phyloP scores from a whole-genome alignment of 2,888 invertebrate genomes.

The Drosophila pseudotakahashii region DNA sequence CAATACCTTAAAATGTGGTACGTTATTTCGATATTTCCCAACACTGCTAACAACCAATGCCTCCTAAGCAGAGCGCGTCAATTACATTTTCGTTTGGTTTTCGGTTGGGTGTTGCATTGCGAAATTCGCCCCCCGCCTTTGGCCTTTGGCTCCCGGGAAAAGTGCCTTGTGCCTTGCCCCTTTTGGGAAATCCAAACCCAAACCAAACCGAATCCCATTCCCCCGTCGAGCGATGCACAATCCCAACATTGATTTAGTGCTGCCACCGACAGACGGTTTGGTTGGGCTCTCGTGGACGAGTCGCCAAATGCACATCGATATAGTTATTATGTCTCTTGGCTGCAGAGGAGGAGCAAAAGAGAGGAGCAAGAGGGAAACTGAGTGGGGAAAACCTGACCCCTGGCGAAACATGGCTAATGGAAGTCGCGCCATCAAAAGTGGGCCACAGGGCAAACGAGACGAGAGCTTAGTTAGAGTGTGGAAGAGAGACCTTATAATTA shows the following conservation, averaged over 20 bases:
- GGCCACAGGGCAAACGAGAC: constrained; percentile 1
- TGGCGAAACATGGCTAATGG: constrained; percentile 7
- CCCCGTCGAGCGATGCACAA: constrained; percentile 6
- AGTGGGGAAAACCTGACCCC: not conserved
- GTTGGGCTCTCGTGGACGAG: not conserved
- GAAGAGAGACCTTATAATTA: constrained; percentile 7
- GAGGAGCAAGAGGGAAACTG: not conserved
- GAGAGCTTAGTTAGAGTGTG: not conserved
- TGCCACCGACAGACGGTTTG: constrained; percentile 28
- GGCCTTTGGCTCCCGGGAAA: constrained; percentile 23
- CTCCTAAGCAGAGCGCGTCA: constrained; percentile 54
- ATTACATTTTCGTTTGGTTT: constrained; percentile 62
- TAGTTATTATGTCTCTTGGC: constrained; percentile 36
- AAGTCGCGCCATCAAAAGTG: constrained; percentile 13
- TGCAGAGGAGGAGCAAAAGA: no score
- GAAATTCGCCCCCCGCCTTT: constrained; percentile 42
- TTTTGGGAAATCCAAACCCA: constrained; percentile 1
- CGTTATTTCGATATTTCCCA: not conserved
- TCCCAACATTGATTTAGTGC: constrained; percentile 66
- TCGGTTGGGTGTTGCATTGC: constrained; percentile 24
- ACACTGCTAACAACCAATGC: not conserved
- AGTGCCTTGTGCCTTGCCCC: not conserved
- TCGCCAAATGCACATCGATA: constrained; percentile 39
- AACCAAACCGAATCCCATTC: not conserved
- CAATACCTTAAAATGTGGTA: no score